These are phyloP conservation scores for Shinisaurus crocodilurus DNA, from an alignment of 2,113 vertebrate genomes.

Conservation along the genomic window DNA sequence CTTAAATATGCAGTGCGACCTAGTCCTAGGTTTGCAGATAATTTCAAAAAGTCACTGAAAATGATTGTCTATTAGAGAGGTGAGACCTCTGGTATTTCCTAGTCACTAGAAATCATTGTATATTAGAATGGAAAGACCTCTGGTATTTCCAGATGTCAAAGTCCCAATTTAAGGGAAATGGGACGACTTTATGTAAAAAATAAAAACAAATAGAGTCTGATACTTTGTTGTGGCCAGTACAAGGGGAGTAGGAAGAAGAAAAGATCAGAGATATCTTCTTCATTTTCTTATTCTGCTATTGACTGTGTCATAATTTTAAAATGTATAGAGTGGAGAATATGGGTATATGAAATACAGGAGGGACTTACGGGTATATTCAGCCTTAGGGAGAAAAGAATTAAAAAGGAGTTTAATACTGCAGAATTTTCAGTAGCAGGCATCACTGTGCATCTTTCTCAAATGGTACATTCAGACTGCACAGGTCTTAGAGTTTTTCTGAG, in stretches of 20 bases:
- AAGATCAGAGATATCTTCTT: neutral
- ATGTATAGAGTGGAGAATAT: neutral
- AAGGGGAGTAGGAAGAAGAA: slow-evolving; percentile 10
- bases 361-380: neutral
- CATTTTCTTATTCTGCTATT: slow-evolving; percentile 29
- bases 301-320: neutral
- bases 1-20: slow-evolving; percentile 8
- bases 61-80: slow-evolving; percentile 29
- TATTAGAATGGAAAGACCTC: slow-evolving; percentile 24
- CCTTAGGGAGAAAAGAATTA: neutral
- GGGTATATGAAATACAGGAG: neutral
- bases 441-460: neutral
- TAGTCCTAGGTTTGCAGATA: neutral
- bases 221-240: slow-evolving; percentile 11
- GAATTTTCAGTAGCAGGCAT: neutral
- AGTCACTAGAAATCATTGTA: slow-evolving; percentile 16
- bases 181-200: slow-evolving; percentile 18
- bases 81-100: slow-evolving; percentile 24
- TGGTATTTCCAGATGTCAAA: slow-evolving; percentile 22
- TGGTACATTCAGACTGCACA: neutral
- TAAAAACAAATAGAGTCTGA: neutral
- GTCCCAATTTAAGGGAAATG: slow-evolving; percentile 29
- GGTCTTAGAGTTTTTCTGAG: neutral
- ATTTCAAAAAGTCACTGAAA: slow-evolving; percentile 21
- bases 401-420: neutral